These are phyloP conservation scores for Ailurus styani DNA, from an alignment of 2,113 vertebrate species.

Conservation along the genomic window DNA sequence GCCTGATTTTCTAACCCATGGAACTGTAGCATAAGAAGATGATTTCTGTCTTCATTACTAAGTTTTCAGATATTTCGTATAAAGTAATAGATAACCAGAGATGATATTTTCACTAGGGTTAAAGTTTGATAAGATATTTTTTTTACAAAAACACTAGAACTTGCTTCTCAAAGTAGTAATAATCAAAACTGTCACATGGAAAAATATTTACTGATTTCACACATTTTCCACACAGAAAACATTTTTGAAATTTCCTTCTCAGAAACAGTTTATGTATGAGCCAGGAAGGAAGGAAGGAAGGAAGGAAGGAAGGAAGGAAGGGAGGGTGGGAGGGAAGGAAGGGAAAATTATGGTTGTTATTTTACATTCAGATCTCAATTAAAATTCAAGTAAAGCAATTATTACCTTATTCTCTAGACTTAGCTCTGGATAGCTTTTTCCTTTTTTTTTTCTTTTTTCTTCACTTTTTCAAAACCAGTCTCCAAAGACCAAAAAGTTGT, in stretches of 20 bases:
- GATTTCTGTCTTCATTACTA: not conserved
- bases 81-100: not conserved
- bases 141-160: not conserved
- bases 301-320: fast-evolving
- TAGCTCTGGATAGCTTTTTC: not conserved
- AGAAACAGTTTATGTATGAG: not conserved
- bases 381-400: not conserved
- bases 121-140: not conserved
- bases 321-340: too few species aligned
- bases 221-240: not conserved
- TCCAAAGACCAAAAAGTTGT: not conserved
- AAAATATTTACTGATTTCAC: not conserved
- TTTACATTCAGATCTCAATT: not conserved
- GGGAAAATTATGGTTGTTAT: not conserved
- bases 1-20: not conserved
- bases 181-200: not conserved
- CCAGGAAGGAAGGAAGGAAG: too few species aligned
- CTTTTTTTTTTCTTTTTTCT: not conserved
- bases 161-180: not conserved
- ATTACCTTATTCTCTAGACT: not conserved
- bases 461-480: not conserved
- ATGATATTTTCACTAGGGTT: not conserved
- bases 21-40: not conserved
- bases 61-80: not conserved
- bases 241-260: not conserved